These are phyloP conservation scores for Trachelus stipa DNA, from an alignment of 2,888 invertebrate species.

Conservation along the genomic window DNA sequence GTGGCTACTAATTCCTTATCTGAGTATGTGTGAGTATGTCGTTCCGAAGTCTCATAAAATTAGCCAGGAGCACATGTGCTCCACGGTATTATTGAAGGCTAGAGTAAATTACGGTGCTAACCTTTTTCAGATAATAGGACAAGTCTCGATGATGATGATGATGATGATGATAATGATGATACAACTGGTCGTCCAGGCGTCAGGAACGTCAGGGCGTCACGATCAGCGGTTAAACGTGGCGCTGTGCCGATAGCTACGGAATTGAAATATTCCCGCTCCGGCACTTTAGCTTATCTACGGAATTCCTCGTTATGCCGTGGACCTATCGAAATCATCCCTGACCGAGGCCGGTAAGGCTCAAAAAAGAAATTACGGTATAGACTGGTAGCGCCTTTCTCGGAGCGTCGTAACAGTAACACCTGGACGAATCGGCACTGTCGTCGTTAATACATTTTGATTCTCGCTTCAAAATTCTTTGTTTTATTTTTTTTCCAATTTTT, in stretches of 20 bases:
- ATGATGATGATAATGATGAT: neutral
- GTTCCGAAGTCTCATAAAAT: neutral
- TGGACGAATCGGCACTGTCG: neutral
- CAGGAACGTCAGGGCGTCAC: neutral
- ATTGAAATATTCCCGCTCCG: slow-evolving; percentile 43
- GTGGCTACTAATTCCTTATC: neutral
- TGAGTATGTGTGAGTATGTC: neutral
- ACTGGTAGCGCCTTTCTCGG: neutral
- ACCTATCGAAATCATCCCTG: neutral
- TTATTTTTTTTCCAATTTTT: neutral
- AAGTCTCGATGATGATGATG: neutral
- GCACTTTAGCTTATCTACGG: slow-evolving; percentile 45
- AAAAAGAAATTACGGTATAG: neutral
- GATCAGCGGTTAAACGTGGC: neutral
- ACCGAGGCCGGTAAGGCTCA: neutral
- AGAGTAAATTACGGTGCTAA: neutral
- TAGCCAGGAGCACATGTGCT: neutral
- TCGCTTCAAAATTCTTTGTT: neutral
- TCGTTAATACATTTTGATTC: neutral
- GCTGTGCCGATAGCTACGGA: slow-evolving; percentile 14
- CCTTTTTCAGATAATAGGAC: neutral
- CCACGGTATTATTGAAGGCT: neutral
- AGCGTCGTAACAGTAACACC: neutral
- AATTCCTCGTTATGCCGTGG: slow-evolving; percentile 37
- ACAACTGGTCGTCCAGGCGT: neutral